Conservation (phyloP, 2,113 vertebrate species). For the Tautogolabrus adspersus region DNA sequence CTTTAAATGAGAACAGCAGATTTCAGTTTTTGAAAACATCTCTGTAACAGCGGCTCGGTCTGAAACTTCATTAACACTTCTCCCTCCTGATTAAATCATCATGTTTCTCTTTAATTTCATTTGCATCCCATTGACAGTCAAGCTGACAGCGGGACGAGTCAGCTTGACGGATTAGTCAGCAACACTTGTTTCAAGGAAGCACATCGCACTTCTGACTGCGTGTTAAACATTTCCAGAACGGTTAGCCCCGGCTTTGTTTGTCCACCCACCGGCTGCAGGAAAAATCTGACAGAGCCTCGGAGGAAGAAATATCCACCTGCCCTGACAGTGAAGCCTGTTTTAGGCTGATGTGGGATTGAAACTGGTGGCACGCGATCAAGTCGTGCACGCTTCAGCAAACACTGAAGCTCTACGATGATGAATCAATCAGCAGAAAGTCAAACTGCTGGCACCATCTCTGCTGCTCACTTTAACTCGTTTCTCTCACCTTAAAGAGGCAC, state of each 20-base stretch:
- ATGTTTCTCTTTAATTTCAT: conserved; percentile 16
- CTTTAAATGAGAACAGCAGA: no score
- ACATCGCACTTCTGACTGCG: conserved; percentile 40
- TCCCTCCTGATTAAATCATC: conserved; percentile 21
- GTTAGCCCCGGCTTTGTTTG: conserved; percentile 12
- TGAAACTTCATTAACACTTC: conserved; percentile 19
- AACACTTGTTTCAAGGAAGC: conserved; percentile 49
- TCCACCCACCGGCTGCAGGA: conserved; percentile 8
- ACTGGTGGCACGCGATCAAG: conserved; percentile 4
- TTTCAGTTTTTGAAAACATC: not conserved
- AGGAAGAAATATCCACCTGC: conserved; percentile 6
- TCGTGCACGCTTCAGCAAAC: conserved; percentile 4
- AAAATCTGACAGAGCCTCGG: not conserved
- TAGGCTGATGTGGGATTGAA: conserved; percentile 13
- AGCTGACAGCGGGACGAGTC: conserved; percentile 37
- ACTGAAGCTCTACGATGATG: not conserved
- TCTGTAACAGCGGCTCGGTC: not conserved
- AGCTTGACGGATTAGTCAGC: conserved; percentile 50
- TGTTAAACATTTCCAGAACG: conserved; percentile 29
- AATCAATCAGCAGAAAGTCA: not conserved
- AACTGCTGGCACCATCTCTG: not conserved
- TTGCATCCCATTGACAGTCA: conserved; percentile 21
- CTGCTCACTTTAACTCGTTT: not conserved
- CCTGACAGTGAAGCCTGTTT: conserved; percentile 5
- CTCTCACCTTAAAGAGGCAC: not conserved